Percentiles rank a stretch among this genome's conserved stretches.
Evolutionary conservation across 2,113 vertebrate species (phyloP).

Genomic region (Taxidea taxus): DNA sequence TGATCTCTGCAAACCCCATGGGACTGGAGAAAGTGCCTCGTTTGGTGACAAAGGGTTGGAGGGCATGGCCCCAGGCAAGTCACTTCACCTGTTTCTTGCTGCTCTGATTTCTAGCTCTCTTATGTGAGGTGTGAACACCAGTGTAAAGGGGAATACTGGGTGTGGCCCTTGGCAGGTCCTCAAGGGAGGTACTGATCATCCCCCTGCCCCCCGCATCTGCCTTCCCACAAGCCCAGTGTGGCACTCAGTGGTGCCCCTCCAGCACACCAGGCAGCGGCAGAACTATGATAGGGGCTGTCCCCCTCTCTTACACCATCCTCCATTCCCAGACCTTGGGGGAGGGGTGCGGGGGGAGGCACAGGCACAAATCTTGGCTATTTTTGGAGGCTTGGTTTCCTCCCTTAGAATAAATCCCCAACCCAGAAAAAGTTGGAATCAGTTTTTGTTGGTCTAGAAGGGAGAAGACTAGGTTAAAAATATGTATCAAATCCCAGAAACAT

Average conservation of each 20-base stretch:
- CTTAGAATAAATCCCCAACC: neutral
- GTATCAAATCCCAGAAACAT: neutral
- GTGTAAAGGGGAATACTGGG: too few relatives aligned
- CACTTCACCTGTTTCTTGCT: neutral
- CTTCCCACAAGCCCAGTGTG: neutral
- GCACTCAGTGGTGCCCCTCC: rapidly evolving
- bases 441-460: neutral
- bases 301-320: neutral
- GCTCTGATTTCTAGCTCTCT: too few relatives aligned
- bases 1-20: conserved; percentile 68
- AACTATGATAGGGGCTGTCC: neutral
- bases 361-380: neutral
- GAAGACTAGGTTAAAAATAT: neutral
- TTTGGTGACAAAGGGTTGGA: neutral
- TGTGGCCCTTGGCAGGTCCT: neutral
- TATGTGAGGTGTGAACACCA: rapidly evolving
- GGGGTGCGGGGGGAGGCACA: rapidly evolving
- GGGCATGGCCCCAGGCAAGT: rapidly evolving
- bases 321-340: neutral
- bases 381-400: neutral
- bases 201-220: rapidly evolving
- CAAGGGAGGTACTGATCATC: neutral
- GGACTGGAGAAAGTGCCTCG: neutral
- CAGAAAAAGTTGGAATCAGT: neutral
- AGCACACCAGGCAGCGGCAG: neutral